These are phyloP conservation scores for Diplolepis rosae DNA, from an alignment of 2,888 invertebrate species.

Conservation along the genomic window DNA sequence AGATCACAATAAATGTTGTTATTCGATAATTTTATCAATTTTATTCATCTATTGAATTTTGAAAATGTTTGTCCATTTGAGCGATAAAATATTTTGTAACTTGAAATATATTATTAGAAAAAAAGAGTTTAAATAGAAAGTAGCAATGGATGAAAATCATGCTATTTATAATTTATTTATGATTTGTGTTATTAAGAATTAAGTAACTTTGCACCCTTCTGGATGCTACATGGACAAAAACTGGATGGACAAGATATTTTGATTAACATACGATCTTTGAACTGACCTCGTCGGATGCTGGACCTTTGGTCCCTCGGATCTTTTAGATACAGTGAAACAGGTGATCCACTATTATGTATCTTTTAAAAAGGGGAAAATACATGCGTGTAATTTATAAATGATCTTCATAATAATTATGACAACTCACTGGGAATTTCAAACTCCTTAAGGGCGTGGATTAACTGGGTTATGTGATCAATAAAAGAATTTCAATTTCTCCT, in stretches of 20 bases:
- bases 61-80: too few relatives aligned
- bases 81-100: too few relatives aligned
- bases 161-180: background rate
- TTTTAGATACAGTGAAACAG: background rate
- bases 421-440: background rate
- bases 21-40: too few relatives aligned
- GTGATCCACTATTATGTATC: constrained; percentile 8
- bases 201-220: background rate
- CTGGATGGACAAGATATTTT: constrained; percentile 56
- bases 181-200: background rate
- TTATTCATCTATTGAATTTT: too few relatives aligned
- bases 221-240: constrained; percentile 54
- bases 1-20: too few relatives aligned
- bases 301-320: constrained; percentile 39
- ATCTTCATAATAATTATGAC: background rate
- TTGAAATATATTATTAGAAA: background rate
- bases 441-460: too few relatives aligned
- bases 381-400: background rate
- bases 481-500: too few relatives aligned
- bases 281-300: constrained; percentile 61
- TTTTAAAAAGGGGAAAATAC: background rate
- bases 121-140: background rate
- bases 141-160: too few relatives aligned
- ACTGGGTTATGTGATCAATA: too few relatives aligned
- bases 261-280: constrained; percentile 61